A percentile compares a stretch with the other conserved stretches of the same genome.
These are phyloP conservation scores for Tragelaphus imberbis DNA, from an alignment of 2,113 vertebrate genomes.

Conservation along the genomic window DNA sequence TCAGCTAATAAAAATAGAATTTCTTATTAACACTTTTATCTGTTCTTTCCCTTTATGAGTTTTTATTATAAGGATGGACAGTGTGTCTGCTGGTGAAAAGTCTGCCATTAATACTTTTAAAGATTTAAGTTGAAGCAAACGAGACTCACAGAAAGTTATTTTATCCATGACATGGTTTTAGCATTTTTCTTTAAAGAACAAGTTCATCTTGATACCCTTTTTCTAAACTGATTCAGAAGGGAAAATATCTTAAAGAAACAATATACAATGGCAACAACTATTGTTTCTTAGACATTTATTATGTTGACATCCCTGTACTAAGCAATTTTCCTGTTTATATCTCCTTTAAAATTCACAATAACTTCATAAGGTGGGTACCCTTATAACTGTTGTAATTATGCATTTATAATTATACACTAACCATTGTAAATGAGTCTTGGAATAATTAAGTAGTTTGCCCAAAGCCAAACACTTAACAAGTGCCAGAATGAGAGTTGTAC, in stretches of 20 bases:
- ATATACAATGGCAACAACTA: background rate
- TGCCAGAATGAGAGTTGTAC: background rate
- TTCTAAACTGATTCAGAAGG: background rate
- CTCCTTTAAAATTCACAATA: background rate
- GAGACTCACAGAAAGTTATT: background rate
- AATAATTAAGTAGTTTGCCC: background rate
- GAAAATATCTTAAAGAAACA: background rate
- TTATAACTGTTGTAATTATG: background rate
- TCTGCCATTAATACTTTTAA: slow-evolving; percentile 15
- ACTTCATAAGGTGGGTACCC: background rate
- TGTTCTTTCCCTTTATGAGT: slow-evolving; percentile 38
- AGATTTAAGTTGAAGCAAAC: slow-evolving; percentile 32
- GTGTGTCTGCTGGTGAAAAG: background rate
- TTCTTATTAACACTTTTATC: slow-evolving; percentile 52
- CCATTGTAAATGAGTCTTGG: background rate
- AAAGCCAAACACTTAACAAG: background rate
- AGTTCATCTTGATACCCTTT: background rate
- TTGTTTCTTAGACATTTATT: background rate
- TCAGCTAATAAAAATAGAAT: slow-evolving; percentile 66
- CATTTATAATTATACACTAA: background rate
- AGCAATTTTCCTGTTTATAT: background rate
- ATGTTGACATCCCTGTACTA: background rate
- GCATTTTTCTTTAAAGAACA: background rate
- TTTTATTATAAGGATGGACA: background rate
- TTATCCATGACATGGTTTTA: background rate